These are phyloP conservation scores for Tapirus terrestris DNA, from an alignment of 2,113 vertebrate genomes.

Conservation along the genomic window DNA sequence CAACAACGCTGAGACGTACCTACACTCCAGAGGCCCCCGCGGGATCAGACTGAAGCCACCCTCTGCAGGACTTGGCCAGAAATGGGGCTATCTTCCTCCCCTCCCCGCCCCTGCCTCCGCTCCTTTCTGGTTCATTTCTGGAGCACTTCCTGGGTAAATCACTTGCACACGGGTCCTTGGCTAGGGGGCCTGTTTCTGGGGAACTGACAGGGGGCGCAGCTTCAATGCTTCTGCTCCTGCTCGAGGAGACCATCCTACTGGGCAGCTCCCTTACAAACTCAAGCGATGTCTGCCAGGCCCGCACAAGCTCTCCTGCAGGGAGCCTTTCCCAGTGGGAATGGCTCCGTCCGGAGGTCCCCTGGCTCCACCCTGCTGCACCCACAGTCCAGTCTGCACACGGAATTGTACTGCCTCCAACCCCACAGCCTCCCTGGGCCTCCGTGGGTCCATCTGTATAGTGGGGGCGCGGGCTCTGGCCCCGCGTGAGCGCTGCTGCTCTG, in stretches of 20 bases:
- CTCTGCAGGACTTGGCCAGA: neutral
- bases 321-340: neutral
- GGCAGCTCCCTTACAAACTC: no score
- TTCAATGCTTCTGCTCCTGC: neutral
- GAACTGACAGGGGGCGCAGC: no score
- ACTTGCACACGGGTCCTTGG: neutral
- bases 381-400: neutral
- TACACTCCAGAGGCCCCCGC: neutral
- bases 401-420: neutral
- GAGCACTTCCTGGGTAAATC: neutral
- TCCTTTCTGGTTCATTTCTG: neutral
- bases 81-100: neutral
- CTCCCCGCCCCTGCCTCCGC: neutral
- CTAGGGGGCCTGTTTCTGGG: neutral
- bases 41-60: neutral
- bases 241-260: neutral
- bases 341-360: neutral
- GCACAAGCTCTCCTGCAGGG: neutral
- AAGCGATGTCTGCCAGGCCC: neutral
- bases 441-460: neutral
- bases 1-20: neutral
- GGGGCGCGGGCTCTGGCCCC: neutral
- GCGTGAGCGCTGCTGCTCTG: no score
- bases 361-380: neutral
- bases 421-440: neutral